These are phyloP conservation scores for Molossus molossus DNA, from an alignment of 2,797 vertebrate genomes.

Conservation along the genomic window DNA sequence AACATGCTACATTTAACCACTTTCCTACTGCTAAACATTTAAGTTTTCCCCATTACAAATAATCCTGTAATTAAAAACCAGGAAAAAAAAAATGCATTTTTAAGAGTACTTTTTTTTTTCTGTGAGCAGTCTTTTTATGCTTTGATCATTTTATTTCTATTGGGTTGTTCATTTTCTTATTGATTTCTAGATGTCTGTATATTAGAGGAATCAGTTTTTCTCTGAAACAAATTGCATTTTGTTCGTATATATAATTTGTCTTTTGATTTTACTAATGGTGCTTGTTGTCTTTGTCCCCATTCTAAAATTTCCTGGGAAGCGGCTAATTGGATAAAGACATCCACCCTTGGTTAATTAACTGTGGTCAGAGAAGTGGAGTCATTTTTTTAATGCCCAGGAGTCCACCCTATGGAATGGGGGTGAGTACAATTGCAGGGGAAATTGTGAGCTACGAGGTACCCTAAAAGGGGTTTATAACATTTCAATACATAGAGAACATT, in stretches of 20 bases:
- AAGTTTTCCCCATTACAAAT: background rate
- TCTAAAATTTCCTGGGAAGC: slow-evolving; percentile 9
- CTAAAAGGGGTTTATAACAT: background rate
- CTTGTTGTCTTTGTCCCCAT: slow-evolving; percentile 1
- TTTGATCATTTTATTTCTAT: background rate
- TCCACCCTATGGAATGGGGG: background rate
- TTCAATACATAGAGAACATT: background rate
- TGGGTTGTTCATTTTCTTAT: no score
- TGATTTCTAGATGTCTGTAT: background rate
- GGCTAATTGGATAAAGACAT: background rate
- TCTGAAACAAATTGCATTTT: background rate
- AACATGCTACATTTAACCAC: background rate
- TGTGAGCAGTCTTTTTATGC: background rate
- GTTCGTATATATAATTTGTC: background rate
- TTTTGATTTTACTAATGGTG: slow-evolving; percentile 48
- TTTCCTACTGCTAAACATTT: background rate
- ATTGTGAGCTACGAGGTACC: background rate
- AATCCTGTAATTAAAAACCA: background rate
- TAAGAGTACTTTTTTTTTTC: slow-evolving; percentile 32
- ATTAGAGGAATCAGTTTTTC: slow-evolving; percentile 9
- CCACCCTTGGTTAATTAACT: background rate
- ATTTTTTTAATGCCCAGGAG: slow-evolving; percentile 4
- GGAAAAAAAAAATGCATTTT: background rate
- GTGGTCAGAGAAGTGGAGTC: background rate
- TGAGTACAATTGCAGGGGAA: background rate